phyloP scores from a whole-genome alignment of 37 sponge, comb jelly and placozoan genomes.

The Diacarnus erythraeanus region DNA sequence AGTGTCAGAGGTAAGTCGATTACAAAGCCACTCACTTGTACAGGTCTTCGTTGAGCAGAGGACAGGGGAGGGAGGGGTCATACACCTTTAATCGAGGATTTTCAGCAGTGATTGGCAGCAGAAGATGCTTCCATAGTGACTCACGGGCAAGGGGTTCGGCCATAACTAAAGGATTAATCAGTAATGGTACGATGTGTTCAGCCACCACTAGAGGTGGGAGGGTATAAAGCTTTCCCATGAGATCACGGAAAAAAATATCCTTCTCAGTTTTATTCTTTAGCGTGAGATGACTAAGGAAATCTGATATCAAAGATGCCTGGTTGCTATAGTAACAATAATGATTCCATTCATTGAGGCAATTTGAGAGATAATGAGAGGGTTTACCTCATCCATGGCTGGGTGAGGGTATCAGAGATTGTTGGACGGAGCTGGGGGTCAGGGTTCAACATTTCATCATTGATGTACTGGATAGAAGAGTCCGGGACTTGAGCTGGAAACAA shows the following conservation, averaged over 20 bases:
- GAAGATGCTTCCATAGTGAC: slow-evolving; percentile 49
- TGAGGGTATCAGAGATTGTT: neutral
- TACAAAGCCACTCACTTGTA: slow-evolving; percentile 26
- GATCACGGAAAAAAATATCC: slow-evolving; percentile 39
- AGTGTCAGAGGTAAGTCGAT: no score
- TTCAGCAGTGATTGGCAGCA: slow-evolving; percentile 8
- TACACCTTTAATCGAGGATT: slow-evolving; percentile 21
- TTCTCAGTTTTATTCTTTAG: slow-evolving; percentile 40
- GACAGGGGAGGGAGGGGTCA: slow-evolving; percentile 13
- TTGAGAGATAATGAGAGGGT: neutral
- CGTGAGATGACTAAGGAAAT: slow-evolving; percentile 66
- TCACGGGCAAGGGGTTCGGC: slow-evolving; percentile 29
- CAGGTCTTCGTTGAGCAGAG: slow-evolving; percentile 26
- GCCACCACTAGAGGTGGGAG: slow-evolving; percentile 39
- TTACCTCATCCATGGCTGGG: slow-evolving; percentile 53
- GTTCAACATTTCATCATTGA: slow-evolving; percentile 45
- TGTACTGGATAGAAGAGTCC: slow-evolving; percentile 25
- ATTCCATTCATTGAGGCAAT: no score
- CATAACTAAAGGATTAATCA: slow-evolving; percentile 57
- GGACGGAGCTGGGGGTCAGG: slow-evolving; percentile 36
- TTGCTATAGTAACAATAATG: slow-evolving; percentile 21
- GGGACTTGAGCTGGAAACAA: slow-evolving; percentile 19
- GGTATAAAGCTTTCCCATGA: slow-evolving; percentile 20
- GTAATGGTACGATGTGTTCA: slow-evolving; percentile 55
- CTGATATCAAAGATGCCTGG: slow-evolving; percentile 8